These are phyloP conservation scores for Hyles euphorbiae DNA, from an alignment of 1,140 invertebrate genomes.

Conservation along the genomic window DNA sequence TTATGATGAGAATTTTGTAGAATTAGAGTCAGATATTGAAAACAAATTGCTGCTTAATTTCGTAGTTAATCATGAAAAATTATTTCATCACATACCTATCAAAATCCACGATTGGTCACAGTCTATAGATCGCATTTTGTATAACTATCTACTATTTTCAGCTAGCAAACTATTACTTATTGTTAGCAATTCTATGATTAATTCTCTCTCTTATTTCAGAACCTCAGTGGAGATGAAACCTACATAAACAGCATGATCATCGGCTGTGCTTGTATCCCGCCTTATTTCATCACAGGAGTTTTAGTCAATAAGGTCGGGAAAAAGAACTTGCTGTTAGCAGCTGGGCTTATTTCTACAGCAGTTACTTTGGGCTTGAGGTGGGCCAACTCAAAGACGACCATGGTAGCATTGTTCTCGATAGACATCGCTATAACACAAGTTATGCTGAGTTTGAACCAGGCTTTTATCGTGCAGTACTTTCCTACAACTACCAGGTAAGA, in stretches of 20 bases:
- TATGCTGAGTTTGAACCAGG: slow-evolving; percentile 49
- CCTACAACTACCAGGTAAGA: slow-evolving; percentile 69
- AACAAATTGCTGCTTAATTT: no score
- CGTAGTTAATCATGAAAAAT: no score
- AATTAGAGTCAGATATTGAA: no score
- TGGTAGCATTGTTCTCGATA: slow-evolving; percentile 51
- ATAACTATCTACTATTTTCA: no score
- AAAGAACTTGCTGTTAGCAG: slow-evolving; percentile 24
- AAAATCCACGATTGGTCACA: no score
- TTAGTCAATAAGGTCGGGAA: slow-evolving; percentile 38
- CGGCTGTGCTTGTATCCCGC: slow-evolving; percentile 28
- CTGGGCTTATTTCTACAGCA: slow-evolving; percentile 17
- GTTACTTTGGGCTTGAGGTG: slow-evolving; percentile 26
- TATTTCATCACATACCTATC: no score
- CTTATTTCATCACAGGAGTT: slow-evolving; percentile 27
- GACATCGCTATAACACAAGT: slow-evolving; percentile 52
- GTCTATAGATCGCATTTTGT: no score
- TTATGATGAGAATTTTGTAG: no score
- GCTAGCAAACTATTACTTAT: no score
- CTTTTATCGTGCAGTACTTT: slow-evolving; percentile 64
- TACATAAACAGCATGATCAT: slow-evolving; percentile 43
- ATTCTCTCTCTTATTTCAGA: slow-evolving; percentile 15
- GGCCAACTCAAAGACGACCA: slow-evolving; percentile 21
- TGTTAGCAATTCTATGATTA: no score
- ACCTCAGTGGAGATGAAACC: slow-evolving; percentile 31